phyloP scores from a whole-genome alignment of 2,113 vertebrate genomes.

The Caranx ignobilis region DNA sequence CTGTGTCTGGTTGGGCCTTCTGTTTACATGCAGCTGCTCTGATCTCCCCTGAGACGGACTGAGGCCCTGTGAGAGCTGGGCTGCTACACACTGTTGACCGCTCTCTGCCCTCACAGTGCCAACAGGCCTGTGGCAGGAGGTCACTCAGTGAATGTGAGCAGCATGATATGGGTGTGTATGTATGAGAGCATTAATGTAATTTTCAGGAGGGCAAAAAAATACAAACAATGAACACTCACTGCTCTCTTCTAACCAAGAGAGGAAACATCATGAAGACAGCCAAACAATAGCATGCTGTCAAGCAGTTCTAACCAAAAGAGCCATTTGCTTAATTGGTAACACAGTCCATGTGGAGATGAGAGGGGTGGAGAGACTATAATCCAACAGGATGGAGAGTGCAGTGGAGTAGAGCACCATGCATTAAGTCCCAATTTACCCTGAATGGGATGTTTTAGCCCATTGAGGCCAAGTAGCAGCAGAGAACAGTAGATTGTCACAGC shows the following conservation, averaged over 20 bases:
- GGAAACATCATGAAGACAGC: conserved; percentile 11
- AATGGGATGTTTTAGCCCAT: conserved; percentile 60
- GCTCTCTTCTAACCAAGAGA: not conserved
- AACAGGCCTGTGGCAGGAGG: not conserved
- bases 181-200: not conserved
- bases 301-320: conserved; percentile 63
- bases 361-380: conserved; percentile 65
- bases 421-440: conserved; percentile 70
- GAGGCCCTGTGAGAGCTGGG: conserved; percentile 23
- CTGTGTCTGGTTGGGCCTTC: conserved; percentile 26
- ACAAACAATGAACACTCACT: not conserved
- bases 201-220: not conserved
- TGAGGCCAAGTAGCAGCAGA: conserved; percentile 47
- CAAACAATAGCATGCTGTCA: conserved; percentile 39
- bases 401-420: conserved; percentile 47
- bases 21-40: conserved; percentile 31
- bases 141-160: not conserved
- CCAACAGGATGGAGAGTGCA: conserved; percentile 67
- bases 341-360: conserved; percentile 58
- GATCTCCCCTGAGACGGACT: conserved; percentile 30
- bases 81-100: conserved; percentile 15
- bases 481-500: conserved; percentile 47
- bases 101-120: not conserved
- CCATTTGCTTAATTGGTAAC: conserved; percentile 77
- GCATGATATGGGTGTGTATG: not conserved